phyloP scores from a whole-genome alignment of 2,113 vertebrate species.

The Hystrix cristata region DNA sequence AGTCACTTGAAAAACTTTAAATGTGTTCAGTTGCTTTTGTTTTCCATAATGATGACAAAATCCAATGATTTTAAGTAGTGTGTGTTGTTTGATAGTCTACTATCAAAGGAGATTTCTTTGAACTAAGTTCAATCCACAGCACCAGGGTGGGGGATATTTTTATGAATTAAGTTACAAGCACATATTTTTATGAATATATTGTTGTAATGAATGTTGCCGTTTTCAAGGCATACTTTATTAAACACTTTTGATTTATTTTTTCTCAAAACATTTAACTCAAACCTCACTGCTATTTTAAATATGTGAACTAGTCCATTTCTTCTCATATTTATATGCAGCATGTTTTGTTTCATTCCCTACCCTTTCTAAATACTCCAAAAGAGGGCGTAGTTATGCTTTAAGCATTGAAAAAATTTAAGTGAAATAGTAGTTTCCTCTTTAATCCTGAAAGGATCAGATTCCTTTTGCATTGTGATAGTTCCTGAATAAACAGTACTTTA shows the following conservation, averaged over 20 bases:
- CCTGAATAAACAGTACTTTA: conserved; percentile 54
- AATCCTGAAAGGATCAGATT: conserved; percentile 52
- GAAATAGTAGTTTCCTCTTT: conserved; percentile 50
- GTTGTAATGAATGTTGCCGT: conserved; percentile 18
- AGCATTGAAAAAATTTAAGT: conserved; percentile 21
- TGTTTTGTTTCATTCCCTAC: background rate
- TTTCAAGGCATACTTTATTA: conserved; percentile 49
- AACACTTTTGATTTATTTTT: background rate
- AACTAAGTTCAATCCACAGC: background rate
- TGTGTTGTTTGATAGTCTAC: background rate
- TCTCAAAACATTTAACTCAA: conserved; percentile 9
- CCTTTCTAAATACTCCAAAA: conserved; percentile 36
- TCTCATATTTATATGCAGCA: background rate
- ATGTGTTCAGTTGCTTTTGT: conserved; percentile 40
- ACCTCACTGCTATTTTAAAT: background rate
- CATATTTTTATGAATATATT: conserved; percentile 27
- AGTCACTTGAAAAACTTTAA: conserved; percentile 37
- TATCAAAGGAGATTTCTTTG: conserved; percentile 57
- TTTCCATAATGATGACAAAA: conserved; percentile 51
- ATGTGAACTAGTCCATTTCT: conserved; percentile 22
- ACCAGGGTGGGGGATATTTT: background rate
- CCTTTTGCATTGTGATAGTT: conserved; percentile 59
- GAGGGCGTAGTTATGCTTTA: background rate
- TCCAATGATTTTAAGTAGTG: conserved; percentile 29
- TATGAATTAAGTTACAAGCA: conserved; percentile 32